Evolutionary conservation across 2,888 invertebrate species (phyloP), one percentile per base, ranked within the genome.

Genomic region (Tachystola acroxantha): DNA sequence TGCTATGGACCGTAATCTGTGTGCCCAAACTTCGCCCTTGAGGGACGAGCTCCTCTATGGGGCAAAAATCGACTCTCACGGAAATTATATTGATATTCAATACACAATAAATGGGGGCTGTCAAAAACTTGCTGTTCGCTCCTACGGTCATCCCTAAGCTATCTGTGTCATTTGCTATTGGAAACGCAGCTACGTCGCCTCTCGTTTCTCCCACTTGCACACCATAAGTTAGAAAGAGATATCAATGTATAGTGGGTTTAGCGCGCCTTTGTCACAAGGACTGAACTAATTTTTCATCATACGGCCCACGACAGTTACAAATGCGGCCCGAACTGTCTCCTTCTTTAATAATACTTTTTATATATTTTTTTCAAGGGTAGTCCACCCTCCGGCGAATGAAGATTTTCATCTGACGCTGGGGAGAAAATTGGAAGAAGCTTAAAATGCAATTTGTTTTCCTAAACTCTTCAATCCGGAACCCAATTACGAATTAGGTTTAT

Each of bases 221-320:
- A 39, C 48, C 47, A 43, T 62, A 62, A 48, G 78, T 51, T 43
- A 49, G 70, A 86, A 57, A 52, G 76, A 68, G 79, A 82, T 70
- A 67, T 66, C 58, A 55, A 57, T 68, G 68, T 67, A 67, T 70
- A 73, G 78, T 78, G 70, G 74, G 85, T 73, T 79, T 82, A 80
- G 79, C 78, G 73, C 72, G 79, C 80, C 80, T 85, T 82, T 85
- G 82, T 84, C 80, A 85, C 76, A 74, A 81, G 70, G 78, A 79
- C 81, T 81, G 85, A 79, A 81, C 85, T 85, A 88, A 88, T 88
- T 88, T 88, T 88, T 88, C 88, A 88, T 88, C 86, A 87, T 87
- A 87, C 87, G 81, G 80, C 77, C 76, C 75, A 62, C 76, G 88
- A 88, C 88, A 88, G 86, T 84, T 77, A 88, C 86, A 87, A 88